Evolutionary conservation across 2,113 vertebrate genomes (phyloP).

Genomic region (Panthera leo): DNA sequence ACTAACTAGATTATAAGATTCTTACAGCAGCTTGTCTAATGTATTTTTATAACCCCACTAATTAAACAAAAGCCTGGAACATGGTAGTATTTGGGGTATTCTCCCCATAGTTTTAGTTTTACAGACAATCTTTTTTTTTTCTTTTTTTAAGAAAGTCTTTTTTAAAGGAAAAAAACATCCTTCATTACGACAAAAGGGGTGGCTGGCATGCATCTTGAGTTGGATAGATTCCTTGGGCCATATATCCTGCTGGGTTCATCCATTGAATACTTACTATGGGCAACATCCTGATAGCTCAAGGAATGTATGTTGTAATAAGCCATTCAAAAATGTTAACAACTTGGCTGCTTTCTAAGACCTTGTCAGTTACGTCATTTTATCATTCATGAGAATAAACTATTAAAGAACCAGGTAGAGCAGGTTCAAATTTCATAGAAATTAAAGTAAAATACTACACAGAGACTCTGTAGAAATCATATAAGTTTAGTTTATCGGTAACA

Average conservation of each 20-base stretch:
- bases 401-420: background rate
- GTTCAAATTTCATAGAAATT: background rate
- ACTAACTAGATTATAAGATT: background rate
- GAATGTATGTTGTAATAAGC: background rate
- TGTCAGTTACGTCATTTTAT: background rate
- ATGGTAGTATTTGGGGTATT: background rate
- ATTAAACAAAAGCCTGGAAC: background rate
- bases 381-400: background rate
- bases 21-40: background rate
- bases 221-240: background rate
- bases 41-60: background rate
- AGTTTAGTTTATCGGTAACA: background rate
- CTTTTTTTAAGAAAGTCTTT: background rate
- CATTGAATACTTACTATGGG: background rate
- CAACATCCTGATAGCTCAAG: background rate
- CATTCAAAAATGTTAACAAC: background rate
- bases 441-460: background rate
- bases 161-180: background rate
- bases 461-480: background rate
- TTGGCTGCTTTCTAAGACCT: background rate
- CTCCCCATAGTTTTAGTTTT: background rate
- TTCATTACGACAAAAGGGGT: background rate
- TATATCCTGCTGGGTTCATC: background rate
- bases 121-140: background rate
- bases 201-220: background rate